Evolutionary conservation across 2,888 invertebrate species (phyloP).

Genomic region (Oxytorus armatus): DNA sequence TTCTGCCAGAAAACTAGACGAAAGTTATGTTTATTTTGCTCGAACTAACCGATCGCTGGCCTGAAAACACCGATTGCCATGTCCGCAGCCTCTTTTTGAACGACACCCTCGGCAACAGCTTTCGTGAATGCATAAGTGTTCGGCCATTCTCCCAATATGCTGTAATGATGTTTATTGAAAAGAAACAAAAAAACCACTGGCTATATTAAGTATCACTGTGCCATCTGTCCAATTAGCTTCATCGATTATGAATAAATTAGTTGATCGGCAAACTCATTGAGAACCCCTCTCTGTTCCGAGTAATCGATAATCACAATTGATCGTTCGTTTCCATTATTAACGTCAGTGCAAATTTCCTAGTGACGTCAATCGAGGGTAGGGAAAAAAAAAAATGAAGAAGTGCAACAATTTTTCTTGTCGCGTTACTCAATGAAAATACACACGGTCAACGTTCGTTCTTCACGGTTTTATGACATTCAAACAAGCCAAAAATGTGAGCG

Average conservation of each 20-base stretch:
- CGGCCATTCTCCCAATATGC: slow-evolving; percentile 90
- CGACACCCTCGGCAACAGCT: slow-evolving; percentile 92
- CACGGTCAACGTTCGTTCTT: too few relatives aligned
- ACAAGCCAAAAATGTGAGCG: too few relatives aligned
- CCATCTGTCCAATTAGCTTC: too few relatives aligned
- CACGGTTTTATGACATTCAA: too few relatives aligned
- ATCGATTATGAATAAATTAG: too few relatives aligned
- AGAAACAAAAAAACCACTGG: too few relatives aligned
- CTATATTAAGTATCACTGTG: too few relatives aligned
- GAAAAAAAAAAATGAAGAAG: slow-evolving; percentile 8
- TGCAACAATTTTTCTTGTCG: too few relatives aligned
- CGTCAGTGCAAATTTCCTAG: slow-evolving; percentile 29
- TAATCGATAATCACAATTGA: neutral
- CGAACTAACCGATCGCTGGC: slow-evolving; percentile 90
- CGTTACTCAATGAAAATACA: too few relatives aligned
- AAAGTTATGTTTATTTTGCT: neutral
- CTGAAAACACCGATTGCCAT: slow-evolving; percentile 93
- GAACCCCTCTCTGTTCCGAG: too few relatives aligned
- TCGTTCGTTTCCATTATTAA: slow-evolving; percentile 10
- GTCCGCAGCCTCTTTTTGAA: slow-evolving; percentile 88
- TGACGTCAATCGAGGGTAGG: neutral
- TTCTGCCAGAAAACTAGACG: too few relatives aligned
- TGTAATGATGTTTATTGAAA: slow-evolving; percentile 77
- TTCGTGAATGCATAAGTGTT: slow-evolving; percentile 97
- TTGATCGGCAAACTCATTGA: too few relatives aligned